A percentile compares a stretch with the other conserved stretches of the same genome.
Conservation (phyloP, 2,797 vertebrate genomes). For the Poecile montanus region DNA sequence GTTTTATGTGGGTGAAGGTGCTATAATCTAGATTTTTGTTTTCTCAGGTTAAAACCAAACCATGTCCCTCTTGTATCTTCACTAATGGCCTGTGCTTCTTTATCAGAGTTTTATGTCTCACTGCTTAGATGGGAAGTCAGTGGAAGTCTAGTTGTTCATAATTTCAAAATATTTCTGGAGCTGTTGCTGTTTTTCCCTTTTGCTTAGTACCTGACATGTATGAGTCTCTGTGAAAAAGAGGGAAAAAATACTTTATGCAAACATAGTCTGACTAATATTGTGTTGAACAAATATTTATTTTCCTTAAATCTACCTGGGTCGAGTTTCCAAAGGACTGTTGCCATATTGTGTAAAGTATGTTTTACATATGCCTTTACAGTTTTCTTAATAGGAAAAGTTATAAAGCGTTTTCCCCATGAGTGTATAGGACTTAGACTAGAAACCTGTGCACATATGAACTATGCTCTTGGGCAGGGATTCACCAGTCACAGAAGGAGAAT, state of each 20-base stretch:
- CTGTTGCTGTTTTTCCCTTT: background rate
- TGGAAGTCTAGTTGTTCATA: background rate
- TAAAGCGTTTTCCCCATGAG: background rate
- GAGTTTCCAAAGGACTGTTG: background rate
- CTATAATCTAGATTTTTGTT: background rate
- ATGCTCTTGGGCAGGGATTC: background rate
- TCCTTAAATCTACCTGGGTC: background rate
- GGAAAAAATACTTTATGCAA: accelerated
- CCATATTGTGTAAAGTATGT: background rate
- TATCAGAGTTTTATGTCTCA: background rate
- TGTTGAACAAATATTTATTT: background rate
- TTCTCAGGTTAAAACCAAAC: background rate
- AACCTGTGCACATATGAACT: background rate
- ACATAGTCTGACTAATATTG: background rate
- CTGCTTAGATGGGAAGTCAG: background rate
- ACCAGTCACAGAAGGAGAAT: background rate
- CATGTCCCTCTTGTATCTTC: background rate
- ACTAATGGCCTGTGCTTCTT: background rate
- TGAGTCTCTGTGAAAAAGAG: background rate
- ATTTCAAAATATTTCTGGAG: background rate
- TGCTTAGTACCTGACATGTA: background rate
- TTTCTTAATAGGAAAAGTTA: background rate
- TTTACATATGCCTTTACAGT: background rate
- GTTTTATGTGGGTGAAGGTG: background rate
- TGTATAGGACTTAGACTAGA: background rate